phyloP scores from a whole-genome alignment of 2,797 vertebrate species.

The Strix occidentalis region DNA sequence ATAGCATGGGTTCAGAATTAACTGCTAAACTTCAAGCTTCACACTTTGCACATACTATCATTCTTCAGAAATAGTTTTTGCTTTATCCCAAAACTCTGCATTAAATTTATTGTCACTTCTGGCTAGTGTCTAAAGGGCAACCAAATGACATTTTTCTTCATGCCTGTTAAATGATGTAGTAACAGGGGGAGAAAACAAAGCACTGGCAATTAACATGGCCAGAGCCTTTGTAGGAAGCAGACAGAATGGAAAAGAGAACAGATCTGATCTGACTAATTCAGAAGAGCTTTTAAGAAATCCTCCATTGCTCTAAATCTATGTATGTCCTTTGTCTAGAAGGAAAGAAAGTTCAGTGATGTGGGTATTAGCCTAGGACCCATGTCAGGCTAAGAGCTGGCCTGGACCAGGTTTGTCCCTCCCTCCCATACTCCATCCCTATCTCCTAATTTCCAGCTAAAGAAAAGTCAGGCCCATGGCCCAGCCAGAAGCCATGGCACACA shows the following conservation, averaged over 20 bases:
- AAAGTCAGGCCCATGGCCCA: background rate
- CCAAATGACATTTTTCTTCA: conserved; percentile 40
- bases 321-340: background rate
- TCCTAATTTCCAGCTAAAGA: background rate
- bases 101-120: conserved; percentile 48
- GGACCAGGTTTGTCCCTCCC: background rate
- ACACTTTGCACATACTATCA: background rate
- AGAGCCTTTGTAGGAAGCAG: conserved; percentile 15
- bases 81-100: conserved; percentile 29
- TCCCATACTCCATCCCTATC: background rate
- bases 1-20: conserved; percentile 2
- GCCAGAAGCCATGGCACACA: background rate
- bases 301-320: background rate
- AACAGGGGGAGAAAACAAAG: background rate
- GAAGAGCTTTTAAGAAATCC: background rate
- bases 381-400: background rate
- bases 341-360: background rate
- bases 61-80: conserved; percentile 52
- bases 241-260: background rate
- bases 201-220: background rate
- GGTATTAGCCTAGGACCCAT: background rate
- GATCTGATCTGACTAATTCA: background rate
- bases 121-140: conserved; percentile 35
- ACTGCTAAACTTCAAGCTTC: conserved; percentile 25
- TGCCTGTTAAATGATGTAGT: conserved; percentile 21